phyloP scores from a whole-genome alignment of 2,888 invertebrate genomes.

The Amphimallon solstitiale region DNA sequence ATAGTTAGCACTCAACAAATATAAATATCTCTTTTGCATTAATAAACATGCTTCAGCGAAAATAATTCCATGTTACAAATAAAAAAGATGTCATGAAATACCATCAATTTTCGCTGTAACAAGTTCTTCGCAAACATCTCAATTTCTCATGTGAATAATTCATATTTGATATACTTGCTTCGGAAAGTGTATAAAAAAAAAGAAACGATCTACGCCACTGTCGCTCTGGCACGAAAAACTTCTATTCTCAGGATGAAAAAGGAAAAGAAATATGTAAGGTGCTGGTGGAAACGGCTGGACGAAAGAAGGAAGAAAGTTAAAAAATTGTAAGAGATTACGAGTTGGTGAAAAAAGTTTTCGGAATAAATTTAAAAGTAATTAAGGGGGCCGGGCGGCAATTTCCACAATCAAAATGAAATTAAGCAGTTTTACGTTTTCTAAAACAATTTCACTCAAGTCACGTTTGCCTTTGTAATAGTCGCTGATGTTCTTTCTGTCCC shows the following conservation, averaged over 20 bases:
- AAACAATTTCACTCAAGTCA: constrained; percentile 53
- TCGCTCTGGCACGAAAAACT: neutral
- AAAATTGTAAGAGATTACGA: neutral
- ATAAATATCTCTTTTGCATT: no score
- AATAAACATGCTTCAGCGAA: no score
- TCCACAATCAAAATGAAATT: constrained; percentile 56
- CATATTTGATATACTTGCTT: constrained; percentile 9
- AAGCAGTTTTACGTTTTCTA: constrained; percentile 52
- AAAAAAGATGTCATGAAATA: no score
- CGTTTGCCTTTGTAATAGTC: constrained; percentile 46
- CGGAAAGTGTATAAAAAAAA: neutral
- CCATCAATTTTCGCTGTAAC: no score
- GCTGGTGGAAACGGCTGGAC: neutral
- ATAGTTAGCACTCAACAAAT: no score
- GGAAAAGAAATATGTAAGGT: neutral
- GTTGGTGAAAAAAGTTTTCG: constrained; percentile 44
- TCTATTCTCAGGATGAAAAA: neutral
- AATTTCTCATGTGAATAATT: constrained; percentile 10
- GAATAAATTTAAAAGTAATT: constrained; percentile 46
- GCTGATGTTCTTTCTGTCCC: constrained; percentile 32
- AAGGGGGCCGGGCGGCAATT: constrained; percentile 51
- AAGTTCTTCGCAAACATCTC: neutral
- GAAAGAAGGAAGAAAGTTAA: neutral
- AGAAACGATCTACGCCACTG: neutral
- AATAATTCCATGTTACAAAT: no score